Percentiles rank a stretch among this genome's conserved stretches.
Conservation (phyloP, 2,888 invertebrate genomes). For the Diloba caeruleocephala region DNA sequence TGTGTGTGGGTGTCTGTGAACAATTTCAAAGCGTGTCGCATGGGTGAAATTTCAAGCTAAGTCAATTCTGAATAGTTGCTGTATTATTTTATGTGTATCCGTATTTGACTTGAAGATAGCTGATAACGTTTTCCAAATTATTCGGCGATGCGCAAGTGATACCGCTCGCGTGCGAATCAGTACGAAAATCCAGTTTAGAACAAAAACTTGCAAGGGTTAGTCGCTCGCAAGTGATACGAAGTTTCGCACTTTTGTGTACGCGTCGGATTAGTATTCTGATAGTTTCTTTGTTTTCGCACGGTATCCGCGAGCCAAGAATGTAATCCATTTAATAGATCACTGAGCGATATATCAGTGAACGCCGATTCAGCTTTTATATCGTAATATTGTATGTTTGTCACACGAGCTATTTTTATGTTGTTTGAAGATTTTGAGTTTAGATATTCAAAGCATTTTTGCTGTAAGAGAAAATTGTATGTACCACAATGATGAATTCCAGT, state of each 20-base stretch:
- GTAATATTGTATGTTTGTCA: constrained; percentile 21
- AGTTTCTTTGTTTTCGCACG: constrained; percentile 70
- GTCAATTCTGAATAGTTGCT: no score
- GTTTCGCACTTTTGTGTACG: constrained; percentile 12
- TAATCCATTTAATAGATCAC: constrained; percentile 77
- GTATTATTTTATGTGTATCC: no score
- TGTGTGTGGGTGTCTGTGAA: no score
- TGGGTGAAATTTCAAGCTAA: no score
- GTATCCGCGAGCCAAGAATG: constrained; percentile 76
- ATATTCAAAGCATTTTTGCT: no score
- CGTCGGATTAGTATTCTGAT: constrained; percentile 61
- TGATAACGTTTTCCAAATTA: no score
- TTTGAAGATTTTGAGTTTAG: neutral
- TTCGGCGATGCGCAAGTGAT: no score
- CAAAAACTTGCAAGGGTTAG: constrained; percentile 15
- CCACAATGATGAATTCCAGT: no score
- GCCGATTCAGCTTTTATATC: constrained; percentile 18
- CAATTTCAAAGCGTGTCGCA: no score
- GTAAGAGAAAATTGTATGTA: no score
- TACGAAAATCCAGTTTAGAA: constrained; percentile 12
- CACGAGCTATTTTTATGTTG: constrained; percentile 7
- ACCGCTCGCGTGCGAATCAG: no score
- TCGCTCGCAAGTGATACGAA: neutral
- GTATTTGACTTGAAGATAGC: no score
- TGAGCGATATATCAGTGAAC: constrained; percentile 70